These are phyloP conservation scores for Plebejus melissa DNA, from an alignment of 2,888 invertebrate species.

Conservation along the genomic window DNA sequence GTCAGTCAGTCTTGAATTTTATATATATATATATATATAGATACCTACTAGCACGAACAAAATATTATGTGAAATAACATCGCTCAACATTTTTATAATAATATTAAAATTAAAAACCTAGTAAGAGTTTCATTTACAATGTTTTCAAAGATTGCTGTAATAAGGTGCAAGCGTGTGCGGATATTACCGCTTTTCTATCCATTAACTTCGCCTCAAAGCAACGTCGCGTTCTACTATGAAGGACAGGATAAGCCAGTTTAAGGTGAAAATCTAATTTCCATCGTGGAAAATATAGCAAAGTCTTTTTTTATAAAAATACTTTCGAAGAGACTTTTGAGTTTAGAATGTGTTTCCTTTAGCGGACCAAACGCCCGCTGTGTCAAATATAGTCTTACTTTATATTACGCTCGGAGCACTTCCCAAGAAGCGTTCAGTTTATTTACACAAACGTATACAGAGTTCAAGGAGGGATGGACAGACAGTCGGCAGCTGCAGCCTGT, in stretches of 20 bases:
- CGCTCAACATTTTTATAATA: not conserved
- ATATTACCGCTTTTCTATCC: slow-evolving; percentile 15
- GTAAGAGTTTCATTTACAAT: not conserved
- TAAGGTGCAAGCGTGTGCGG: slow-evolving; percentile 8
- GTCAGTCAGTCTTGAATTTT: too few relatives aligned
- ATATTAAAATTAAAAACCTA: slow-evolving; percentile 5
- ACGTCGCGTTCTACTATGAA: slow-evolving; percentile 6
- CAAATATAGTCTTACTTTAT: slow-evolving; percentile 27
- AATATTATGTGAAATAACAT: not conserved
- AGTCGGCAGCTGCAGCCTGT: slow-evolving; percentile 40
- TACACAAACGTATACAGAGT: slow-evolving; percentile 39
- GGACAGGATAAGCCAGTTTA: slow-evolving; percentile 23
- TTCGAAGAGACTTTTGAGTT: slow-evolving; percentile 19
- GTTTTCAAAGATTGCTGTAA: slow-evolving; percentile 14
- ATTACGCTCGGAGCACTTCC: slow-evolving; percentile 31
- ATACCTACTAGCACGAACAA: not conserved
- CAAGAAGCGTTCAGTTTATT: slow-evolving; percentile 35
- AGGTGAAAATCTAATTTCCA: slow-evolving; percentile 22
- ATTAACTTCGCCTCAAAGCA: slow-evolving; percentile 21
- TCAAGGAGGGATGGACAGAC: slow-evolving; percentile 36
- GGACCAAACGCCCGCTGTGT: slow-evolving; percentile 23
- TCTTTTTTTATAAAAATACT: slow-evolving; percentile 15
- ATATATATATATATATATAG: too few relatives aligned
- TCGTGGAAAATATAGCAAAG: slow-evolving; percentile 8
- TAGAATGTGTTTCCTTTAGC: slow-evolving; percentile 21